phyloP scores from a whole-genome alignment of 92 coral and sea anemone species.

The Nematostella vectensis region DNA sequence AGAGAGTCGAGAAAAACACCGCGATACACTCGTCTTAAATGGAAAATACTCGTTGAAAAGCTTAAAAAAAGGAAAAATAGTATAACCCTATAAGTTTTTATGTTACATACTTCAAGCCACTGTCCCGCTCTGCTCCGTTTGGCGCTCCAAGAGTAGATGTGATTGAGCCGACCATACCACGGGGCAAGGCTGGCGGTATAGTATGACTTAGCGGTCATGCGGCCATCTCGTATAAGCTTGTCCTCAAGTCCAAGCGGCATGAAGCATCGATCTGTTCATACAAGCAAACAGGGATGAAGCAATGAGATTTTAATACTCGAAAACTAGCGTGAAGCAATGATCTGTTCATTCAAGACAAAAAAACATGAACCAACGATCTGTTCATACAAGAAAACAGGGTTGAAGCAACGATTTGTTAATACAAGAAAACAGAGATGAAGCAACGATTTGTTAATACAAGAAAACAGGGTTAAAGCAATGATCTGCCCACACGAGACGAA shows the following conservation, averaged over 20 bases:
- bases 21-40: too few relatives aligned
- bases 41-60: too few relatives aligned
- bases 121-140: constrained; percentile 31
- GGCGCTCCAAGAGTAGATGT: constrained; percentile 65
- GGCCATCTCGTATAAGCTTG: constrained; percentile 60
- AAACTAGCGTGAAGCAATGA: too few relatives aligned
- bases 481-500: constrained; percentile 13
- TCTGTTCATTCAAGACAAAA: constrained; percentile 90
- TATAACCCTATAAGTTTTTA: too few relatives aligned
- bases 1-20: too few relatives aligned
- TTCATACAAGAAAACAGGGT: not conserved
- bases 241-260: constrained; percentile 90
- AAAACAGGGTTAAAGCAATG: constrained; percentile 70
- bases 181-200: constrained; percentile 50
- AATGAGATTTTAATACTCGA: too few relatives aligned
- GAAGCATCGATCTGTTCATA: constrained; percentile 41
- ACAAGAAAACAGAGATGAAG: too few relatives aligned
- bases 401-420: too few relatives aligned
- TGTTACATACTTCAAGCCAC: constrained; percentile 50
- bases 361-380: constrained; percentile 66
- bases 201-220: constrained; percentile 55
- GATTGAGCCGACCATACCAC: constrained; percentile 56
- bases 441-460: too few relatives aligned
- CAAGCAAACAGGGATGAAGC: too few relatives aligned
- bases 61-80: too few relatives aligned